Evolutionary conservation across 2,113 vertebrate species (phyloP).

Genomic region (Scomber scombrus): DNA sequence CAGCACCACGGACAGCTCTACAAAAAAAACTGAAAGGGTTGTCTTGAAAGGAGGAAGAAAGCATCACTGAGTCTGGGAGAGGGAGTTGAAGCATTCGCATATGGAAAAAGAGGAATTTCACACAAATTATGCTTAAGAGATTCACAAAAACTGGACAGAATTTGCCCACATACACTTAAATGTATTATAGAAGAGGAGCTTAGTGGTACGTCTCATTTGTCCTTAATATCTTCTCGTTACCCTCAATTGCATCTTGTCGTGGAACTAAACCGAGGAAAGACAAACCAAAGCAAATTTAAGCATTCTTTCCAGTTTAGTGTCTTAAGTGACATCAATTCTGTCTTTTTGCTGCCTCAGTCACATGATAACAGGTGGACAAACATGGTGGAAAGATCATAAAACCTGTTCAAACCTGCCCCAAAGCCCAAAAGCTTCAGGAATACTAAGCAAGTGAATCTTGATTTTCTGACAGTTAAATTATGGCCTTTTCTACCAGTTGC

Average conservation of each 20-base stretch:
- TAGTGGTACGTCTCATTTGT: background rate
- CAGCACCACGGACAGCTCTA: slow-evolving; percentile 58
- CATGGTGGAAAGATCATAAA: no score
- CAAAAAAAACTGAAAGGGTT: background rate
- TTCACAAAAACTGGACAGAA: background rate
- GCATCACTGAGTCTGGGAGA: background rate
- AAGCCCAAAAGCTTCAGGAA: no score
- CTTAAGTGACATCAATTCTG: no score
- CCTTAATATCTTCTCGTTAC: background rate
- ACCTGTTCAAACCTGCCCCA: no score
- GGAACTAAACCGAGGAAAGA: no score
- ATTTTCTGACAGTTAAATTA: no score
- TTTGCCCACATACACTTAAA: background rate
- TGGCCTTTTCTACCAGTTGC: no score
- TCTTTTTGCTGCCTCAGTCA: no score
- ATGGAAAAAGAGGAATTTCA: background rate
- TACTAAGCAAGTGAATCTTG: no score
- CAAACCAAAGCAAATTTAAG: no score
- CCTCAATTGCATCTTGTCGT: background rate
- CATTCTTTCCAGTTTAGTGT: no score
- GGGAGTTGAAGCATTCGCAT: background rate
- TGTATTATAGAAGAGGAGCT: background rate
- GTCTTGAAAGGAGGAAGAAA: background rate
- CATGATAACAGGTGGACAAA: no score
- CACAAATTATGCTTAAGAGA: background rate